Conservation (phyloP, 2,113 vertebrate species). For the Epinephelus moara region DNA sequence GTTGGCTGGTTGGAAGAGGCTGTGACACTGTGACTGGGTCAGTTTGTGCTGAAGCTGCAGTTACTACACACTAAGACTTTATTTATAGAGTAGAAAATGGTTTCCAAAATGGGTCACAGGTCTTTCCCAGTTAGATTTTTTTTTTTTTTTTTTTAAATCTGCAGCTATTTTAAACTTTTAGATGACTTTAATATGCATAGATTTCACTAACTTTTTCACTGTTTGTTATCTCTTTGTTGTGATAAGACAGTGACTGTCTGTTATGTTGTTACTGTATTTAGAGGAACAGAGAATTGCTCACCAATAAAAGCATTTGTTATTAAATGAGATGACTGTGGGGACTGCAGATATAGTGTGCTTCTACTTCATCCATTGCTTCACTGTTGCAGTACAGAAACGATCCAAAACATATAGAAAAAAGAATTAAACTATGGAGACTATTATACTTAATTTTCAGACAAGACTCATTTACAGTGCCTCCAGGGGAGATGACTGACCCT, state of each 20-base stretch:
- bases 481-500: constrained; percentile 22
- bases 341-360: background rate
- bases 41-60: constrained; percentile 46
- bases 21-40: constrained; percentile 39
- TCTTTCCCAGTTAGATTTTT: background rate
- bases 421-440: background rate
- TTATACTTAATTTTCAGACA: constrained; percentile 5
- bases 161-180: background rate
- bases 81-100: background rate
- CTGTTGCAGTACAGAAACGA: background rate
- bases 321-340: background rate
- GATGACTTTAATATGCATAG: background rate
- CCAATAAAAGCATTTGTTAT: background rate
- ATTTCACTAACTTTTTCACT: too few species aligned
- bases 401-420: constrained; percentile 1
- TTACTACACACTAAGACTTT: constrained; percentile 14
- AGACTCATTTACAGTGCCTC: constrained; percentile 36
- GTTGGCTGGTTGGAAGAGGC: constrained; percentile 33
- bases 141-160: background rate
- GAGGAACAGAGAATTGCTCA: background rate
- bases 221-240: background rate
- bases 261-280: background rate
- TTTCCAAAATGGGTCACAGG: constrained; percentile 15
- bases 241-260: background rate
- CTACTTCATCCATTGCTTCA: background rate